Evolutionary conservation across 2,888 invertebrate species (phyloP).

Genomic region (Eretmocerus hayati): DNA sequence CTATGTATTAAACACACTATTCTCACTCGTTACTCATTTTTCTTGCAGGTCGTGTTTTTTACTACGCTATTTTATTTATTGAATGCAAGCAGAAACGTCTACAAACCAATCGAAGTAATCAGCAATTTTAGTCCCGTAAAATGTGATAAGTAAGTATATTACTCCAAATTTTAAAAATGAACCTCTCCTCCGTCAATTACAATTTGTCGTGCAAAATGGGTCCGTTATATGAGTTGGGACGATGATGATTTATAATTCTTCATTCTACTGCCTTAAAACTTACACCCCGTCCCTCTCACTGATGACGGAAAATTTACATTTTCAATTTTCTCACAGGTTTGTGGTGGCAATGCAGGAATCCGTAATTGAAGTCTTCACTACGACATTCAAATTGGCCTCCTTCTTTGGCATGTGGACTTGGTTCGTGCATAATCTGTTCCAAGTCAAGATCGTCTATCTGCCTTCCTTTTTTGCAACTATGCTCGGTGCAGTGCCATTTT

Average conservation of each 20-base stretch:
- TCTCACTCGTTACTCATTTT: background rate
- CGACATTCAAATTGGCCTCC: conserved; percentile 92
- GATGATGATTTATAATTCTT: too few relatives aligned
- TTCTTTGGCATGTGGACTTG: conserved; percentile 99
- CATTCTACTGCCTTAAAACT: too few relatives aligned
- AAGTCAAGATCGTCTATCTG: conserved; percentile 89
- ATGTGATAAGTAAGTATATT: conserved; percentile 52
- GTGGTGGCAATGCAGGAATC: conserved; percentile 80
- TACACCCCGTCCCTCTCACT: too few relatives aligned
- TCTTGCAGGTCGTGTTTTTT: conserved; percentile 82
- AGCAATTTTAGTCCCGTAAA: conserved; percentile 74
- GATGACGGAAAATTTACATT: conserved; percentile 20
- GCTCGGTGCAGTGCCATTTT: conserved; percentile 90
- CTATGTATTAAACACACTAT: background rate
- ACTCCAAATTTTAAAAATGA: too few relatives aligned
- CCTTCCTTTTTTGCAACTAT: conserved; percentile 91
- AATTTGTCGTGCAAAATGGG: too few relatives aligned
- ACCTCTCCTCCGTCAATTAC: too few relatives aligned
- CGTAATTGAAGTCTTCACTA: conserved; percentile 89
- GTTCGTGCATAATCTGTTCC: conserved; percentile 92
- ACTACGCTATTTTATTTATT: conserved; percentile 94
- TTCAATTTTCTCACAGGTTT: conserved; percentile 54
- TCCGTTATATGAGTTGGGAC: too few relatives aligned
- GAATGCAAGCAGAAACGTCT: conserved; percentile 75
- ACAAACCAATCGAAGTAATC: conserved; percentile 88